Percentiles rank a stretch among this genome's conserved stretches.
Evolutionary conservation across 2,113 vertebrate species (phyloP).

Genomic region (Gnathonemus longibarbis): DNA sequence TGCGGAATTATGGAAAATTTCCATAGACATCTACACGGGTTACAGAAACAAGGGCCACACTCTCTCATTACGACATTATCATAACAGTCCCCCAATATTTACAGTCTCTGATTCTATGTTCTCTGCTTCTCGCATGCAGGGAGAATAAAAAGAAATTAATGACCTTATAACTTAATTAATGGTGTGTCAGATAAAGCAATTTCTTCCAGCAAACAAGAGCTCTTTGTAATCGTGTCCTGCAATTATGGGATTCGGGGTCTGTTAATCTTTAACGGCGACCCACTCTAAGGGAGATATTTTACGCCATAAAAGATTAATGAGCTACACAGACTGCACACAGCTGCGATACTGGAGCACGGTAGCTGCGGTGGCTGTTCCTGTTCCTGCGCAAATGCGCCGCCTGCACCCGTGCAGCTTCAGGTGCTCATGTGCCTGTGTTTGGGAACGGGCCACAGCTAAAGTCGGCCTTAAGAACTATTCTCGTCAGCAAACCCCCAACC

Average conservation of each 20-base stretch:
- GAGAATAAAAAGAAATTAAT: neutral
- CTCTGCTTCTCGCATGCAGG: neutral
- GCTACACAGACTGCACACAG: neutral
- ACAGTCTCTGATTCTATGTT: neutral
- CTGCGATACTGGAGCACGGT: neutral
- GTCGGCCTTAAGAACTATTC: neutral
- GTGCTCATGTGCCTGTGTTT: neutral
- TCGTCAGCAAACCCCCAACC: neutral
- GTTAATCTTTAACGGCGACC: constrained; percentile 31
- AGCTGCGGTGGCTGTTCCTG: neutral
- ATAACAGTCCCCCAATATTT: neutral
- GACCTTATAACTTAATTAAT: constrained; percentile 30
- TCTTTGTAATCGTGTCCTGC: constrained; percentile 27
- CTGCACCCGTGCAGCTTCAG: neutral
- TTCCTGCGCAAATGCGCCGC: neutral
- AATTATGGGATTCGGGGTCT: constrained; percentile 3
- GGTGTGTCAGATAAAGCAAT: constrained; percentile 28
- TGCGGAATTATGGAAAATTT: neutral
- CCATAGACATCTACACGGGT: neutral
- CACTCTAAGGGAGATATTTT: constrained; percentile 12
- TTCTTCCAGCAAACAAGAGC: constrained; percentile 22
- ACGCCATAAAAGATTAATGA: neutral
- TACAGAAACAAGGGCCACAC: neutral
- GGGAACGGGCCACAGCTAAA: neutral
- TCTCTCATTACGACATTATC: neutral